Percentiles rank a stretch among this genome's conserved stretches.
Evolutionary conservation across 2,113 vertebrate species (phyloP).

Genomic region (Lota lota): DNA sequence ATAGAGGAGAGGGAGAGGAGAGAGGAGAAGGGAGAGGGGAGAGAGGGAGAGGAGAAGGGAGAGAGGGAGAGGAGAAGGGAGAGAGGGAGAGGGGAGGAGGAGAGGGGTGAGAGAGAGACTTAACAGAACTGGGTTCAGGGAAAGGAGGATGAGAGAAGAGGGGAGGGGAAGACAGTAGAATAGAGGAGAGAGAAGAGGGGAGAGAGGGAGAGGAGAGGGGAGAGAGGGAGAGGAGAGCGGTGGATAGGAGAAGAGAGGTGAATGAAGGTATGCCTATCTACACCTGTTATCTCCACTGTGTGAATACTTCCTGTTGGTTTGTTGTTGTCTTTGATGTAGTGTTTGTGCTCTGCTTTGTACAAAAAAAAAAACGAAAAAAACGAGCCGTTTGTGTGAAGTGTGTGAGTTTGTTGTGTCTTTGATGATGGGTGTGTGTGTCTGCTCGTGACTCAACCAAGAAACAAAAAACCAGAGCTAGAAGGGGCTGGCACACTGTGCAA

Average conservation of each 20-base stretch:
- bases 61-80: neutral
- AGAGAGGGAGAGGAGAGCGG: neutral
- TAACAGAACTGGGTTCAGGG: neutral
- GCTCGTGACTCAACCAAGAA: too few species aligned
- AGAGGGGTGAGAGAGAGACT: slow-evolving; percentile 12
- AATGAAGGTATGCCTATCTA: neutral
- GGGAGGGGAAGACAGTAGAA: neutral
- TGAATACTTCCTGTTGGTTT: too few species aligned
- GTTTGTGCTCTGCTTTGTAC: too few species aligned
- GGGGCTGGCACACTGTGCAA: too few species aligned
- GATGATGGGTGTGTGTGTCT: too few species aligned
- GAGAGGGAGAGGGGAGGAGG: neutral
- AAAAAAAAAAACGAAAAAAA: too few species aligned
- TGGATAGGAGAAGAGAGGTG: neutral
- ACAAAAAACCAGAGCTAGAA: too few species aligned
- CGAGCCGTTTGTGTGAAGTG: too few species aligned
- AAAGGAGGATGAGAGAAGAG: neutral
- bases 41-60: slow-evolving; percentile 13
- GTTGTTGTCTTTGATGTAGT: too few species aligned
- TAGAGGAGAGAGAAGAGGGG: neutral
- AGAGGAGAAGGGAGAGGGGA: neutral
- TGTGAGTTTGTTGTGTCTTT: too few species aligned
- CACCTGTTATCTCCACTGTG: too few species aligned
- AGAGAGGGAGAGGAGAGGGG: slow-evolving; percentile 13
- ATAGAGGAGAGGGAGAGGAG: neutral